These are phyloP conservation scores for Larimichthys crocea DNA, from an alignment of 2,113 vertebrate genomes.

Conservation along the genomic window DNA sequence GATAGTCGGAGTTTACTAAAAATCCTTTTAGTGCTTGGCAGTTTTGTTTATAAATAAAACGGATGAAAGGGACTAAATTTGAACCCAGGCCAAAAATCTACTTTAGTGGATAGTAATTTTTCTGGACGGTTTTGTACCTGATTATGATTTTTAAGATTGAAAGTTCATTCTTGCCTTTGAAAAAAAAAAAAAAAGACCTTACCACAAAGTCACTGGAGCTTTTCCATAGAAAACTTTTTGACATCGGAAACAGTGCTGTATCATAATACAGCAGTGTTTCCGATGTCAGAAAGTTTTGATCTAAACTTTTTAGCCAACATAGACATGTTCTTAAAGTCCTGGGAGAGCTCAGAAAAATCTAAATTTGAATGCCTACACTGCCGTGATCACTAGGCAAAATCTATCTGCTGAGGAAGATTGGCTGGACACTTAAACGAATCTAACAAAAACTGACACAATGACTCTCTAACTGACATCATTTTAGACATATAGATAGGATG, in stretches of 20 bases:
- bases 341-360: too few species aligned
- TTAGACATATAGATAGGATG: too few species aligned
- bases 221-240: neutral
- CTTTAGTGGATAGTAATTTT: constrained; percentile 53
- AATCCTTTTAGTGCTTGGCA: constrained; percentile 50
- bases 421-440: too few species aligned
- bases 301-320: too few species aligned
- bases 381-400: too few species aligned
- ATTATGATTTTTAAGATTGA: constrained; percentile 29
- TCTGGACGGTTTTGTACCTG: constrained; percentile 12
- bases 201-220: neutral
- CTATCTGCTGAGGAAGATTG: too few species aligned
- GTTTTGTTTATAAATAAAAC: constrained; percentile 48
- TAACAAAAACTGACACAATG: too few species aligned
- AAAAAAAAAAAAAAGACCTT: constrained; percentile 25
- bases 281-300: neutral
- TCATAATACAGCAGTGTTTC: neutral
- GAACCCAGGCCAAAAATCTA: constrained; percentile 51
- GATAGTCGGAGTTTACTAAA: constrained; percentile 35
- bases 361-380: too few species aligned
- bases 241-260: too few species aligned
- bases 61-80: constrained; percentile 23
- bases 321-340: too few species aligned
- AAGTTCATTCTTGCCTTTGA: constrained; percentile 29
- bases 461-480: too few species aligned